Base-by-base conservation (phyloP, 2,888 invertebrate genomes). In the Archips crataeganus region DNA sequence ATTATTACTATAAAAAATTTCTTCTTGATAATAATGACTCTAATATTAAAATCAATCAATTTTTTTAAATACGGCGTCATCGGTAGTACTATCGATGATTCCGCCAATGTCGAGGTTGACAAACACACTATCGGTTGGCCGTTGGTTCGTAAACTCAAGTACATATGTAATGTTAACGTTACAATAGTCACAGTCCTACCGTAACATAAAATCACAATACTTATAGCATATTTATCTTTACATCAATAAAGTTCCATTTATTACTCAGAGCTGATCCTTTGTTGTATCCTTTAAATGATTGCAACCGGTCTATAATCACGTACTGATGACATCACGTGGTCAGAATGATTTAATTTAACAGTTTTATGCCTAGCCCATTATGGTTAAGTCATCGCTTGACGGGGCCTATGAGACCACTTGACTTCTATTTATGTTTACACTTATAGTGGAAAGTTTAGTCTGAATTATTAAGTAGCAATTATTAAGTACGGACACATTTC, bases 241-340 rank as follows among this genome's bases (percentile, higher is more conserved):
- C 63, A 73, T 69, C 63, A 64, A 70, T 70, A 61, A 66, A 42
- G 45, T 69, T 42, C 39, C 65, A 67, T 62, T 45, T 45, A 70
- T 70, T 74, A 64, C 75, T 76, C 74, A 75, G 64, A 75, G 73
- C 68, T 69, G 76, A 76, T 75, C 72, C 69, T 68, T 72, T 71
- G 73, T 72, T 71, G 73, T 59, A 64, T 69, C 63, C 59, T 68
- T 68, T 63, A 68, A 71, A 68, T 60, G 59, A 69, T 73, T 62
- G 51, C 62, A 67, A 61, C 42, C 51, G 70, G 71, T 75, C 72
- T 71, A 75, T 77, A 73, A 71, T 74, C 67, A 62, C 32, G 62
- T 71, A 75, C 76, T 82, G 82, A 82, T 81, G 80, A 82, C 82
- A 82, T 82, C 78, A 71, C 45, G 71, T 73, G 75, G 77, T 78